A percentile compares a stretch with the other conserved stretches of the same genome.
Evolutionary conservation across 2,113 vertebrate species (phyloP).

Genomic region (Tenebrosternarchus preto): DNA sequence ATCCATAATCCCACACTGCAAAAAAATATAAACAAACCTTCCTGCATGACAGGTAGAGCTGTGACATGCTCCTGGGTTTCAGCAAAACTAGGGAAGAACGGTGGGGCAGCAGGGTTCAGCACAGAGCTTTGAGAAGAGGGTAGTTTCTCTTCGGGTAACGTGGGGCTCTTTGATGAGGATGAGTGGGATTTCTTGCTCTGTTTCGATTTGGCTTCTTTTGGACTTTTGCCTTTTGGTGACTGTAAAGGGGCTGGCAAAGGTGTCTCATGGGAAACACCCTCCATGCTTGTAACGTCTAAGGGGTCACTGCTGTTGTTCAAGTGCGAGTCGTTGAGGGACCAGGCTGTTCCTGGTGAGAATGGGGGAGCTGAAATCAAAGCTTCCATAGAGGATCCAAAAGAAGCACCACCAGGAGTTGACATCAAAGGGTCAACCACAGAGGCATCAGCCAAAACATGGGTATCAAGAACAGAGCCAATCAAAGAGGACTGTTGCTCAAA

Average conservation of each 20-base stretch:
- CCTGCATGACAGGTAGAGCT: slow-evolving; percentile 49
- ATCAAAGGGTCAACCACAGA: slow-evolving; percentile 57
- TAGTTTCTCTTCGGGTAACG: slow-evolving; percentile 53
- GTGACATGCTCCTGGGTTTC: slow-evolving; percentile 63
- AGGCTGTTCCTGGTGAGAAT: slow-evolving; percentile 66
- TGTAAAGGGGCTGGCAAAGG: slow-evolving; percentile 53
- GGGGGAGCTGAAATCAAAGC: slow-evolving; percentile 68
- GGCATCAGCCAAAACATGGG: slow-evolving; percentile 16
- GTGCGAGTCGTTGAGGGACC: slow-evolving; percentile 65
- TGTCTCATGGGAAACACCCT: slow-evolving; percentile 61
- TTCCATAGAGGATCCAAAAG: slow-evolving; percentile 46
- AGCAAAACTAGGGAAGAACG: slow-evolving; percentile 76
- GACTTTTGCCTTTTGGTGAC: slow-evolving; percentile 52
- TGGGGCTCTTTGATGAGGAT: slow-evolving; percentile 66
- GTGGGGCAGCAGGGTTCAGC: slow-evolving; percentile 75
- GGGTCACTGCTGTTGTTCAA: slow-evolving; percentile 57
- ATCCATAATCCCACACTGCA: slow-evolving; percentile 47
- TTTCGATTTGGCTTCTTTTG: slow-evolving; percentile 60
- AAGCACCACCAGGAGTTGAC: slow-evolving; percentile 55
- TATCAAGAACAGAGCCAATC: slow-evolving; percentile 43
- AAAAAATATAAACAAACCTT: slow-evolving; percentile 73
- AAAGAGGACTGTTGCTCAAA: slow-evolving; percentile 57
- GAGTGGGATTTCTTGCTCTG: slow-evolving; percentile 60
- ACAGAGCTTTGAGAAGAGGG: slow-evolving; percentile 61
- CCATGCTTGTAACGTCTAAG: slow-evolving; percentile 57